Percentiles rank a stretch among this genome's conserved stretches.
Evolutionary conservation across 1,140 invertebrate species (phyloP).

Genomic region (Acyrthosiphon pisum): DNA sequence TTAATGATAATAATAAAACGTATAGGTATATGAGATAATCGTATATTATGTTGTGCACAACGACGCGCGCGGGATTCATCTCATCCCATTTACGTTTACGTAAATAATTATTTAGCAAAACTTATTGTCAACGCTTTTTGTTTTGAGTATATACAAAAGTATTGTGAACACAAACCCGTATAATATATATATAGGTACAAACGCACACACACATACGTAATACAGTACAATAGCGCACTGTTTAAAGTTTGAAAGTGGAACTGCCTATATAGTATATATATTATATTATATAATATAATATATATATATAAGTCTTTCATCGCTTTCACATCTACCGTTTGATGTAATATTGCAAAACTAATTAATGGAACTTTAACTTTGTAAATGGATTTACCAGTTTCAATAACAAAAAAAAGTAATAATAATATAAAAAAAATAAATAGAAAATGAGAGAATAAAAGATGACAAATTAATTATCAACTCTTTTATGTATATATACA

Average conservation of each 20-base stretch:
- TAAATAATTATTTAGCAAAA: constrained; percentile 23
- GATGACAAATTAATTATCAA: constrained; percentile 45
- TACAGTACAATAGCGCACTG: constrained; percentile 4
- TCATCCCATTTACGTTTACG: not conserved
- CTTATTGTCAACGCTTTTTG: not conserved
- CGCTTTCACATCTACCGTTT: not conserved
- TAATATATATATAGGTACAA: not conserved
- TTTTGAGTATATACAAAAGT: not conserved
- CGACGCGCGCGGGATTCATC: not conserved
- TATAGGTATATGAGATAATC: not conserved
- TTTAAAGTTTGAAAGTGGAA: not conserved
- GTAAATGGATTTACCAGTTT: constrained; percentile 30
- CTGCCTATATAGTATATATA: not conserved
- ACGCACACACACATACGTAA: not conserved
- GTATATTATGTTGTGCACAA: not conserved
- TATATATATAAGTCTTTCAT: not conserved
- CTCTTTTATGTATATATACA: not conserved
- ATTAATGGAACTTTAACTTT: not conserved
- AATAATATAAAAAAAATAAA: not conserved
- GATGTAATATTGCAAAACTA: constrained; percentile 34
- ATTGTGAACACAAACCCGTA: not conserved
- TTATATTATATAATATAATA: not conserved
- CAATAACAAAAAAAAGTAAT: constrained; percentile 12
- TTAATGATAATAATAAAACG: not conserved
- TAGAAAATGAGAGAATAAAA: not conserved